Evolutionary conservation across 2,113 vertebrate species (phyloP), one percentile per base, ranked within the genome.

Genomic region (Aix galericulata): DNA sequence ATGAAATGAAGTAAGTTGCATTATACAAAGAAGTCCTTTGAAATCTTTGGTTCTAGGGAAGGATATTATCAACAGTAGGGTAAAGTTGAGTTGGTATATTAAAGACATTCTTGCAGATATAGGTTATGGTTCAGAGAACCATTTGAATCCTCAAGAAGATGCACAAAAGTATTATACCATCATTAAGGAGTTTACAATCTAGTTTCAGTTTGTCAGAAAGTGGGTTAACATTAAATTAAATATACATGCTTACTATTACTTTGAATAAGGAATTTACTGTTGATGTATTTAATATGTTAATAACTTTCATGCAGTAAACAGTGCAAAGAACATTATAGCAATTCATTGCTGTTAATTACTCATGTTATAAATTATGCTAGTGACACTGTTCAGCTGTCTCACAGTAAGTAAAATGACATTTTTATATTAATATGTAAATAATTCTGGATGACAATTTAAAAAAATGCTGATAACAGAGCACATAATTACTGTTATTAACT

Each of bases 291-390:
- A 96, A 96, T 96, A 97, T 95, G 97, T 97, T 96, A 97, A 98
- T 96, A 97, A 97, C 77, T 84, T 97, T 85, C 87, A 89, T 52
- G 23, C 32, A 72, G 79, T 80, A 98, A 96, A 97, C 76, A 96
- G 87, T 79, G 77, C 76, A 96, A 59, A 79, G 84, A 93, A 91
- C 25, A 55, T 90, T 90, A 94, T 46, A 93, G 84, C 31, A 83
- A 73, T 89, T 94, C 91, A 97, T 97, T 98, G 73, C 96, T 97
- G 98, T 97, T 98, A 98, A 98, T 98, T 98, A 98, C 79, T 96
- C 56, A 76, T 96, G 46, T 92, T 97, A 97, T 96, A 97, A 98
- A 97, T 97, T 96, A 97, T 90, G 89, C 2, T 18, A 96, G 71
- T 96, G 95, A 92, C 86, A 88, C 75, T 92, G 69, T 78, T 94